Base-by-base conservation (phyloP, 2,113 vertebrate genomes). In the Saccopteryx bilineata region DNA sequence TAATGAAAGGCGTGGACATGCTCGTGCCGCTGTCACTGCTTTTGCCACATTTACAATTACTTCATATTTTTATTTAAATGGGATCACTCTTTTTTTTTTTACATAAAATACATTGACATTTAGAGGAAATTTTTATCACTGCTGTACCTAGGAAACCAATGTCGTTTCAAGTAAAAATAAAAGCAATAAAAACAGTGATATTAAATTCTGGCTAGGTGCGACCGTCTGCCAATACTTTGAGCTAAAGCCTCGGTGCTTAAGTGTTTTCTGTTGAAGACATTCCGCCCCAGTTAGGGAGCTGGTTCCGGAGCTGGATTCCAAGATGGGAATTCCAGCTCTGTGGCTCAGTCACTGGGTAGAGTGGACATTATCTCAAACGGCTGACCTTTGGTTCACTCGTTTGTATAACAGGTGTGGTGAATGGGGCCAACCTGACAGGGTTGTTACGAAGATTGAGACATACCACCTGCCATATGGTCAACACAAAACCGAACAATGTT, bases 161-260 rank as follows among this genome's bases (percentile, higher is more conserved):
- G 92, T 87, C 63, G 80, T 86, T 83, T 89, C 83, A 78, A 91
- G 63, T 68, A 60, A 87, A 89, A 96, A 92, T 39, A 82, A 94
- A 91, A 26, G 28, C 79, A 58, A 10, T 24, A 50, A 89, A 91
- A 94, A 91, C 31, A 39, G 50, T 18, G 78, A 46, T 52, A 76
- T 18, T 66, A 54, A 85, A 78, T 63, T 60, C 71, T 33, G 56
- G 87, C 28, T 5, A 18, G 63, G n/a, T 52, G 2, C 10, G 23
- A 19, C 15, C 66, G 66, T 33, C 48, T 60, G 87, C 58, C 91
- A 79, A 74, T 24, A 28, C 83, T 33, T 60, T 1, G 13, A 72
- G 69, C 56, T n/a, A 52, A 72, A 48, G 58, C 33, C 54, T 48
- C 76, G 60, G 24, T 26, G 68, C 69, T 68, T 19, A 15, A 5